phyloP scores from a whole-genome alignment of 2,797 vertebrate genomes.

The Aselliscus stoliczkanus region DNA sequence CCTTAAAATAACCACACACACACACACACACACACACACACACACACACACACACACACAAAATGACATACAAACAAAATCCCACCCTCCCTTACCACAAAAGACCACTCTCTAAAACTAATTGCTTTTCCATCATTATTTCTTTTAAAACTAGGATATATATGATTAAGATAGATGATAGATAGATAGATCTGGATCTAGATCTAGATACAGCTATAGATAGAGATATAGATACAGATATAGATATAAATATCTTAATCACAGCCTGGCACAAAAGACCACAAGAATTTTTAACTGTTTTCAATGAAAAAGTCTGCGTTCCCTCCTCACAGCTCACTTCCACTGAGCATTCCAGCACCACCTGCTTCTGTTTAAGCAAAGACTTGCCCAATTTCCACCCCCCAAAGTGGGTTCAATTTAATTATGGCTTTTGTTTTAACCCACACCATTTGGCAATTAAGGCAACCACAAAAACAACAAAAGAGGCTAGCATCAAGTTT shows the following conservation, averaged over 20 bases:
- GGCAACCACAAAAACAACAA: constrained; percentile 8
- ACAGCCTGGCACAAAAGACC: background rate
- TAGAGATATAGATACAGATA: background rate
- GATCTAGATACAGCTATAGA: background rate
- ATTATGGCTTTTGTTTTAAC: constrained; percentile 62
- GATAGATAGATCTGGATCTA: background rate
- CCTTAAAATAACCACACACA: background rate
- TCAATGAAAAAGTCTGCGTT: constrained; percentile 5
- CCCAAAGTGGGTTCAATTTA: constrained; percentile 47
- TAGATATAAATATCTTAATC: background rate
- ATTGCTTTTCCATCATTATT: constrained; percentile 9
- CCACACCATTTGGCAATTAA: constrained; percentile 36
- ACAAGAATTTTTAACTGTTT: constrained; percentile 40
- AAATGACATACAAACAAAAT: background rate
- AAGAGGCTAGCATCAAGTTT: background rate
- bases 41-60: background rate
- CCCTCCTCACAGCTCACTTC: background rate
- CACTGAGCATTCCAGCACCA: constrained; percentile 38
- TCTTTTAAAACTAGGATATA: background rate
- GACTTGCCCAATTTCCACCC: background rate
- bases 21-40: background rate
- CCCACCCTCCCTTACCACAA: background rate
- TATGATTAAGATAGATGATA: background rate
- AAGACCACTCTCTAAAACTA: constrained; percentile 11
- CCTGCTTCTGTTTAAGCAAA: constrained; percentile 69